Base-by-base conservation (phyloP, 2,888 invertebrate genomes). In the Hyposoter didymator region DNA sequence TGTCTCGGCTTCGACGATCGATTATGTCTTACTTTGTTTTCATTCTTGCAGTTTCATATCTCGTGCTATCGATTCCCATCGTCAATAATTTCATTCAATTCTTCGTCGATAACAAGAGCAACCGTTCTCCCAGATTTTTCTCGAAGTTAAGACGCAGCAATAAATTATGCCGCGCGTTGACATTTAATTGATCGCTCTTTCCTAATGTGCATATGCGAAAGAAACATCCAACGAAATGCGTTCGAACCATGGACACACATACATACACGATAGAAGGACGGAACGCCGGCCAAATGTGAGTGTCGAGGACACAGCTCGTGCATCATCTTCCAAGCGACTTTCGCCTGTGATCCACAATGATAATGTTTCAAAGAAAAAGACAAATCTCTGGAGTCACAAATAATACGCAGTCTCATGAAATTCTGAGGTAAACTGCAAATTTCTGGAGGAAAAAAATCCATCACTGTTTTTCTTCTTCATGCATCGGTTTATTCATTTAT, bases 301-400 rank as follows among this genome's bases (percentile, higher is more conserved):
- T 90, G 90, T 91, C 91, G 87, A 88, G 88, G 84, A 87, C 85
- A 82, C 84, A 88, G 88, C 89, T 90, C 90, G 89, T 90, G 90
- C 90, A 89, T 91, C 91, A 91, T 91, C 90, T 88, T 90, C 89
- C 88, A 80, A 80, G 87, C 83, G 85, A 86, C 86, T 84, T 84
- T 86, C 73, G 67, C 55, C 66, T 75, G 67, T 45, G 64, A 43
- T 79, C 39, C 45, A 28, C 45, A 55, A 70, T 62, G 49, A 79
- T 32, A 55, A 39, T 49, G 55, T 73, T 35, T 43, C 12, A 28
- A 17, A 62, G 35, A 70, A 47, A 19, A 28, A 69, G 69, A 35
- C 5, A 49, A 55, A 55, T 12, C 55, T 55, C 55, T 55, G 4
- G 0, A 10, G 22, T 12, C 3, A 22, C 52, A 19, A 19, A 52